Conservation (phyloP, 2,888 invertebrate species). For the Dryadula phaetusa region DNA sequence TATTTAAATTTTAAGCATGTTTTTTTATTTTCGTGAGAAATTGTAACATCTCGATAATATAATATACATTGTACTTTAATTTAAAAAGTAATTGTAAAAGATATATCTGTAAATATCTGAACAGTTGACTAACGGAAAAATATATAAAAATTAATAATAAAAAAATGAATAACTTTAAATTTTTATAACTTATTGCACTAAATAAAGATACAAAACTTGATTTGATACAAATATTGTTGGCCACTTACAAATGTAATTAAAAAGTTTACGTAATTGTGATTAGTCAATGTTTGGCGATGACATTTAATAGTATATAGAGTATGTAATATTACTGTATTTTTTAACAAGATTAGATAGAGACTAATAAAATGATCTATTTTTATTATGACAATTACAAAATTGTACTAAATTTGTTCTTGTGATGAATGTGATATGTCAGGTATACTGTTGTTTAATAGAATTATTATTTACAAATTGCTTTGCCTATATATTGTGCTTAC, state of each 20-base stretch:
- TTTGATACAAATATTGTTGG: neutral
- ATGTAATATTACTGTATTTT: constrained; percentile 14
- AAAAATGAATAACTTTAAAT: no score
- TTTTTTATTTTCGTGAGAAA: no score
- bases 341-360: constrained; percentile 13
- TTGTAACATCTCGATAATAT: no score
- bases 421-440: constrained; percentile 72
- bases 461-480: neutral
- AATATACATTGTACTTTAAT: no score
- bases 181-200: neutral
- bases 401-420: constrained; percentile 55
- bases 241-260: constrained; percentile 11
- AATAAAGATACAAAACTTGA: constrained; percentile 4
- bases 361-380: constrained; percentile 61
- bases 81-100: no score
- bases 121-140: no score
- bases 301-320: constrained; percentile 44
- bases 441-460: constrained; percentile 45
- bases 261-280: constrained; percentile 10
- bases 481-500: neutral
- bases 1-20: no score
- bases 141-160: no score
- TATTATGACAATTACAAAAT: constrained; percentile 50
- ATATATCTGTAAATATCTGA: no score
- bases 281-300: constrained; percentile 46